Evolutionary conservation across 1,140 invertebrate species (phyloP).

Genomic region (Mizuhopecten yessoensis): DNA sequence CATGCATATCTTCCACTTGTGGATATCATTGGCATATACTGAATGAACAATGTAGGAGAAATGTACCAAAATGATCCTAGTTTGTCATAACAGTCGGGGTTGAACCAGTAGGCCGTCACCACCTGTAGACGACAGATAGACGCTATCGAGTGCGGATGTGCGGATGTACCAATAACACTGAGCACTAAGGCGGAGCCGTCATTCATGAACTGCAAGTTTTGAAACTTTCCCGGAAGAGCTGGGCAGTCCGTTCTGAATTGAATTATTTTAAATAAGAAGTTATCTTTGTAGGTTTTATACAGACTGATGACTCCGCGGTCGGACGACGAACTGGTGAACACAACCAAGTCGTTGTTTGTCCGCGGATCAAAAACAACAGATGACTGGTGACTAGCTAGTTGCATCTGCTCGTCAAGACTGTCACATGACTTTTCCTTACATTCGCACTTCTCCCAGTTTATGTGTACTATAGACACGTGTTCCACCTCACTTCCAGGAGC

Average conservation of each 20-base stretch:
- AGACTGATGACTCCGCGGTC: constrained; percentile 58
- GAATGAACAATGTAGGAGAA: constrained; percentile 46
- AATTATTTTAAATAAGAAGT: constrained; percentile 57
- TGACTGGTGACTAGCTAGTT: constrained; percentile 47
- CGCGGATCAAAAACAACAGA: constrained; percentile 57
- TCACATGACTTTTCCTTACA: constrained; percentile 53
- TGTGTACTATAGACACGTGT: constrained; percentile 48
- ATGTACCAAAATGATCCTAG: constrained; percentile 57
- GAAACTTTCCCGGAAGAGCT: constrained; percentile 58
- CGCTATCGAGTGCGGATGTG: neutral
- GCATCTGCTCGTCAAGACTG: constrained; percentile 47
- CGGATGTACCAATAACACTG: constrained; percentile 54
- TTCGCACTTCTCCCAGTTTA: constrained; percentile 42
- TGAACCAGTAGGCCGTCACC: constrained; percentile 54
- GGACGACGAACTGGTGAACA: constrained; percentile 47
- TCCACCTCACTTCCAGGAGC: constrained; percentile 52
- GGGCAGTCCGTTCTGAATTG: constrained; percentile 52
- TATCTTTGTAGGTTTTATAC: constrained; percentile 55
- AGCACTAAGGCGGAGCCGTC: constrained; percentile 59
- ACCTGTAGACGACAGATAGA: constrained; percentile 49
- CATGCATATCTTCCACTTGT: constrained; percentile 56
- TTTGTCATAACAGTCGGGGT: constrained; percentile 57
- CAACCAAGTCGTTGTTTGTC: constrained; percentile 52
- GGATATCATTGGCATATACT: constrained; percentile 61
- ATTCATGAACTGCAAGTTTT: constrained; percentile 59